These are phyloP conservation scores for Lampris incognitus DNA, from an alignment of 2,113 vertebrate genomes.

Conservation along the genomic window DNA sequence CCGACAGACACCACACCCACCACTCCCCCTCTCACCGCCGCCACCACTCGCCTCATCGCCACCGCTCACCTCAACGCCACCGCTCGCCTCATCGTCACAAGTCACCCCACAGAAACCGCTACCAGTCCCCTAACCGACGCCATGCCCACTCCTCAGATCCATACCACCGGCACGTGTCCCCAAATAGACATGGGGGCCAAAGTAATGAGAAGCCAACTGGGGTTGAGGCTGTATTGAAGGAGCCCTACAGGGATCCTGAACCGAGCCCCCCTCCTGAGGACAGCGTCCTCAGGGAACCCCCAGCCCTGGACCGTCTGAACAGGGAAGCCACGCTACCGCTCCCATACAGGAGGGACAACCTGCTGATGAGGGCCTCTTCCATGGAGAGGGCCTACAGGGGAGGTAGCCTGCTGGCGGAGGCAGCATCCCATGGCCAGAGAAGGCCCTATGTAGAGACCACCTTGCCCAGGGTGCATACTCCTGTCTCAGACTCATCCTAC, in stretches of 20 bases:
- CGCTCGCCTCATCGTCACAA: conserved; percentile 59
- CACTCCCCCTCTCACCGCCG: conserved; percentile 75
- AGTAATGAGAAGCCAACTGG: conserved; percentile 80
- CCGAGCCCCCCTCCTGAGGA: conserved; percentile 59
- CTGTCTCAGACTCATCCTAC: conserved; percentile 75
- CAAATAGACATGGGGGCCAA: conserved; percentile 78
- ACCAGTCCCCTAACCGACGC: conserved; percentile 85
- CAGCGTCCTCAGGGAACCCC: conserved; percentile 67
- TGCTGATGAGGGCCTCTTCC: conserved; percentile 63
- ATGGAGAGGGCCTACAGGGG: conserved; percentile 65
- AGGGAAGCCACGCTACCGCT: conserved; percentile 48
- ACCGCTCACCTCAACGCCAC: conserved; percentile 79
- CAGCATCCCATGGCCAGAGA: conserved; percentile 38
- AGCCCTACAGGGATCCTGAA: conserved; percentile 52
- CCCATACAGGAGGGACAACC: conserved; percentile 61
- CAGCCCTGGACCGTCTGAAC: conserved; percentile 70
- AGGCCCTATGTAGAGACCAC: conserved; percentile 54
- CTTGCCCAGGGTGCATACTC: conserved; percentile 74
- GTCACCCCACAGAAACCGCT: conserved; percentile 81
- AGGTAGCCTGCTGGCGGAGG: conserved; percentile 65
- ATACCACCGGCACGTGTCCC: conserved; percentile 72
- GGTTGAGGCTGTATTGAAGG: conserved; percentile 71
- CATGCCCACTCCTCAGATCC: conserved; percentile 69
- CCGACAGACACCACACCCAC: conserved; percentile 77
- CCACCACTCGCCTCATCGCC: conserved; percentile 61